Conservation (phyloP, 2,113 vertebrate species). For the Etheostoma spectabile region DNA sequence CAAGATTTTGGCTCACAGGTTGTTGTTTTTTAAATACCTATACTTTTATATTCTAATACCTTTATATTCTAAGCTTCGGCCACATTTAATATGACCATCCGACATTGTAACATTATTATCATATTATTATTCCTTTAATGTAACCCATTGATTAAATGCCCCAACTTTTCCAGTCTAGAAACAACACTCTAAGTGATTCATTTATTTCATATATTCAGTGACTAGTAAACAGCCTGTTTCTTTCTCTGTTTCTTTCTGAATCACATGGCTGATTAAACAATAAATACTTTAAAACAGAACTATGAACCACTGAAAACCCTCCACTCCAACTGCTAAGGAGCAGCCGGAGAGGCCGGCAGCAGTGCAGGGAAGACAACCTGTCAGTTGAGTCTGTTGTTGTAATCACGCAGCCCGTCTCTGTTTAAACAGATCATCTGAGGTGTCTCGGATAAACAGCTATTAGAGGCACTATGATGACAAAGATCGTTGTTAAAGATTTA, state of each 20-base stretch:
- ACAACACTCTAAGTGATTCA: neutral
- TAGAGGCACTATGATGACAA: neutral
- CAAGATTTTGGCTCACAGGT: no score
- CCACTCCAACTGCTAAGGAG: neutral
- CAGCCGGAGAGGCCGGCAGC: neutral
- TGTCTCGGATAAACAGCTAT: slow-evolving; percentile 31
- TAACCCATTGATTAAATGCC: neutral
- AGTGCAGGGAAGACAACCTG: no score
- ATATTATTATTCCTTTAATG: neutral
- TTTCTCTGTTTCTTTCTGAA: no score
- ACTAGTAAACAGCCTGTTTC: neutral
- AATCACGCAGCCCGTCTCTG: neutral
- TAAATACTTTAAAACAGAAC: neutral
- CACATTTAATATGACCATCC: no score
- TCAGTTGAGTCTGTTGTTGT: slow-evolving; percentile 6
- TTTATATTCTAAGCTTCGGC: no score
- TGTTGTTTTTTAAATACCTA: no score
- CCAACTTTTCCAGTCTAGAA: neutral
- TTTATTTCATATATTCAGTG: neutral
- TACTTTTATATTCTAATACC: no score
- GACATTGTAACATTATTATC: no score
- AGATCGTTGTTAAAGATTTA: neutral
- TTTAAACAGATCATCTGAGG: slow-evolving; percentile 5
- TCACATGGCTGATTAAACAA: neutral
- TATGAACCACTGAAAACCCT: neutral